Evolutionary conservation across 1,140 invertebrate genomes (phyloP).

Genomic region (Chironomus striatipennis): DNA sequence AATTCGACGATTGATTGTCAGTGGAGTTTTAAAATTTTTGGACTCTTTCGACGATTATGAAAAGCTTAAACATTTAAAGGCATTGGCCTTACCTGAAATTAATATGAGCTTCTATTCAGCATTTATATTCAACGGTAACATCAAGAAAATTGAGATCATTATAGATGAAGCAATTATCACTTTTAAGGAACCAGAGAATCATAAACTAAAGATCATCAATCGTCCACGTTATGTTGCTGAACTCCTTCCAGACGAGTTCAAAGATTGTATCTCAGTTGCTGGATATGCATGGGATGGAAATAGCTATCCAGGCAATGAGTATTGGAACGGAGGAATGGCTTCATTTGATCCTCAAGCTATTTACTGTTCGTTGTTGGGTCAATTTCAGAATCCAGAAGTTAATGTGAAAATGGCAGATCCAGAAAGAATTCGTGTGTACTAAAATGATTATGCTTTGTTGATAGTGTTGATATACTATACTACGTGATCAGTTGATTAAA

Average conservation of each 20-base stretch:
- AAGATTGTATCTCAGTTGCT: background rate
- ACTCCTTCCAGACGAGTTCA: background rate
- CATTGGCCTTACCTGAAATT: background rate
- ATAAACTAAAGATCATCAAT: background rate
- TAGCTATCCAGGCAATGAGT: constrained; percentile 5
- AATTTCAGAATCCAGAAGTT: constrained; percentile 17
- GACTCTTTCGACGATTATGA: background rate
- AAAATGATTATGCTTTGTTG: too few species aligned
- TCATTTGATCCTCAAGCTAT: background rate
- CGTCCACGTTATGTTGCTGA: background rate
- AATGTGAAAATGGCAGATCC: background rate
- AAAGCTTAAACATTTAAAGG: background rate
- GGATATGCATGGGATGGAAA: constrained; percentile 3
- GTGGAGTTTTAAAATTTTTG: background rate
- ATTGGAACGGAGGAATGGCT: background rate
- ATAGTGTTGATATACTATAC: too few species aligned
- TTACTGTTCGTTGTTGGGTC: background rate
- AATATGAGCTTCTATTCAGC: background rate
- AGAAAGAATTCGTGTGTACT: background rate
- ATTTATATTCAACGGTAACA: background rate
- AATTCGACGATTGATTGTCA: background rate
- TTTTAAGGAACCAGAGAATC: background rate
- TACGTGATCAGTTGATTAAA: too few species aligned
- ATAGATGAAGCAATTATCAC: background rate
- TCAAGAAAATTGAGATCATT: background rate